These are phyloP conservation scores for Tinea semifulvella DNA, from an alignment of 2,888 invertebrate genomes.

Conservation along the genomic window DNA sequence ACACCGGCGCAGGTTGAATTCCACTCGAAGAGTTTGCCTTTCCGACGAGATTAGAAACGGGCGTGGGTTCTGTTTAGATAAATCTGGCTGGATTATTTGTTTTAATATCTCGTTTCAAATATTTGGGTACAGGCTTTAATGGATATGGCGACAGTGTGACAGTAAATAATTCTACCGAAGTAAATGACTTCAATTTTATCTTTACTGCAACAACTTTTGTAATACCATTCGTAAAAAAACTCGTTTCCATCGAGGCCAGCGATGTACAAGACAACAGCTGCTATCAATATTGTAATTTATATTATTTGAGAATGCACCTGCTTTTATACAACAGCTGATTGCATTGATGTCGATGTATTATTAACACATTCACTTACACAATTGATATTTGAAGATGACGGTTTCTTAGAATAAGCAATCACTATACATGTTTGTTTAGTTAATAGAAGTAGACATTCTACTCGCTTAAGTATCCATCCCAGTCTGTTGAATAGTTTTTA, in stretches of 20 bases:
- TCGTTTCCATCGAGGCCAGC: conserved; percentile 1
- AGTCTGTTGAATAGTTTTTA: conserved; percentile 17
- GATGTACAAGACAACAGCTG: neutral
- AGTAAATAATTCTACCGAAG: neutral
- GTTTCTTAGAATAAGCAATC: conserved; percentile 8
- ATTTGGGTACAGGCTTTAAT: conserved; percentile 7
- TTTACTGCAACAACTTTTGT: neutral
- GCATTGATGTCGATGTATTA: neutral
- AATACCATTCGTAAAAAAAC: neutral
- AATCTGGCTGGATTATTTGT: conserved; percentile 41
- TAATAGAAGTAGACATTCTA: conserved; percentile 33
- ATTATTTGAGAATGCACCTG: conserved; percentile 3
- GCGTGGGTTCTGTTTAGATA: conserved; percentile 48
- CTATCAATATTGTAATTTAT: conserved; percentile 1
- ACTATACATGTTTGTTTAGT: conserved; percentile 35
- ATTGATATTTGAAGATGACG: neutral
- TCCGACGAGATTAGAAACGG: conserved; percentile 32
- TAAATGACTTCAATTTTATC: neutral
- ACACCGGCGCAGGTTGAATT: conserved; percentile 35
- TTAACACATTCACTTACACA: neutral
- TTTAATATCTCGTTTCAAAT: conserved; percentile 23
- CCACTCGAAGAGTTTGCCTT: conserved; percentile 43
- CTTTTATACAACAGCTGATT: conserved; percentile 3
- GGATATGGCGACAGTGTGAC: conserved; percentile 1
- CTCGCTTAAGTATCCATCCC: conserved; percentile 35